A percentile compares a stretch with the other conserved stretches of the same genome.
phyloP scores from a whole-genome alignment of 2,797 vertebrate species.

The Lacerta viridis region DNA sequence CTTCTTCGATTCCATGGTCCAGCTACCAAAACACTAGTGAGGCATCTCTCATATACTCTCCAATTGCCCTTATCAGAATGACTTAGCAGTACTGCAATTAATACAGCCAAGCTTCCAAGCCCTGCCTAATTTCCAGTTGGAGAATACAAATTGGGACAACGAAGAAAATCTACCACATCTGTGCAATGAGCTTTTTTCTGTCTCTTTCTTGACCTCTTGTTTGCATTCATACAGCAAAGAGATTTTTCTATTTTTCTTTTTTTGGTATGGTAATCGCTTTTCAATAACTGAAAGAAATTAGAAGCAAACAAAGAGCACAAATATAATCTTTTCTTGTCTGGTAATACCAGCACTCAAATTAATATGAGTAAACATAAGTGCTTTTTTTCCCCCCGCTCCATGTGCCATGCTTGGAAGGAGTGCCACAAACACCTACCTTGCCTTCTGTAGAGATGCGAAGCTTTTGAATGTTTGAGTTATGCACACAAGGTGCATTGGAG shows the following conservation, averaged over 20 bases:
- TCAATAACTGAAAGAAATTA: conserved; percentile 59
- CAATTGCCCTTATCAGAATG: not conserved
- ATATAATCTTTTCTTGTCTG: conserved; percentile 38
- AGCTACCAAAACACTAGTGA: not conserved
- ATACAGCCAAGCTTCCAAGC: not conserved
- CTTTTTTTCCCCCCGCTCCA: conserved; percentile 3
- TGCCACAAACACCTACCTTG: conserved; percentile 23
- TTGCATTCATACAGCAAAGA: accelerated
- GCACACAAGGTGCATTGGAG: conserved; percentile 18
- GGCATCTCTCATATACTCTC: not conserved
- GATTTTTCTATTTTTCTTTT: conserved; percentile 7
- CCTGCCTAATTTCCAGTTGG: not conserved
- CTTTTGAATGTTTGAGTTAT: conserved; percentile 48
- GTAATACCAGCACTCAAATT: conserved; percentile 18
- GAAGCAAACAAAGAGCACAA: conserved; percentile 58
- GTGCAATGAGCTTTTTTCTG: not conserved
- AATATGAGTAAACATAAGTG: conserved; percentile 39
- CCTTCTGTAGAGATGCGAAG: not conserved
- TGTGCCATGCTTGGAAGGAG: conserved; percentile 5
- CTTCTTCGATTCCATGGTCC: not conserved
- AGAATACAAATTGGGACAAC: not conserved
- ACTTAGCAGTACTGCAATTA: not conserved
- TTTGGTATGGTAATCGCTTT: conserved; percentile 27
- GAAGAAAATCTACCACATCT: not conserved
- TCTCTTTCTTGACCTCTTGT: conserved; percentile 40